These are phyloP conservation scores for Ophthalmotilapia sp. DNA, from an alignment of 2,113 vertebrate genomes.

Conservation along the genomic window DNA sequence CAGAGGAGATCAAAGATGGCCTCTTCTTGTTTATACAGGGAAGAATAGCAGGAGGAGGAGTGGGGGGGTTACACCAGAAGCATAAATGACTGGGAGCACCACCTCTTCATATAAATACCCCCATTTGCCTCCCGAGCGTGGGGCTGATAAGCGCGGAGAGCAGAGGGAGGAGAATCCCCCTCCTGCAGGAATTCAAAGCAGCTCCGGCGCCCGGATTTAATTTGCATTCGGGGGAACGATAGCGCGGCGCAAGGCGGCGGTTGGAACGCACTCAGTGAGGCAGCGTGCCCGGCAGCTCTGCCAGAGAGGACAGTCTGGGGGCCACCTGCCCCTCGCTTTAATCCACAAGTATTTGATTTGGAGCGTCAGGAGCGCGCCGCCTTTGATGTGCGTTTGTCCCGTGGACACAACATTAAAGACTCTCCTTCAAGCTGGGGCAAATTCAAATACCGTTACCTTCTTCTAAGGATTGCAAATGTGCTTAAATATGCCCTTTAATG, in stretches of 20 bases:
- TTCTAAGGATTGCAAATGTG: constrained; percentile 56
- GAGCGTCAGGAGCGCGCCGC: constrained; percentile 49
- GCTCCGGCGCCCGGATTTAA: constrained; percentile 43
- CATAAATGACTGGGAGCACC: constrained; percentile 45
- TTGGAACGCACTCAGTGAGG: constrained; percentile 37
- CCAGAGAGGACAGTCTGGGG: constrained; percentile 54
- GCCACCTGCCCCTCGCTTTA: constrained; percentile 56
- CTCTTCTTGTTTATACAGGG: constrained; percentile 20
- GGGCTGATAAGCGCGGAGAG: constrained; percentile 5
- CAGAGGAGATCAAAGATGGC: constrained; percentile 23
- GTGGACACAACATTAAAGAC: constrained; percentile 64
- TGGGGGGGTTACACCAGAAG: constrained; percentile 11
- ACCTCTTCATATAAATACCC: constrained; percentile 53
- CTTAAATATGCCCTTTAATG: constrained; percentile 67
- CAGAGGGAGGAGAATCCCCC: background rate
- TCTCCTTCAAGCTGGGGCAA: constrained; percentile 45
- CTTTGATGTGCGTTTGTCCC: constrained; percentile 67
- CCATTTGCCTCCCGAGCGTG: background rate
- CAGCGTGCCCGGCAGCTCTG: constrained; percentile 49
- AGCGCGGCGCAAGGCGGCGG: background rate
- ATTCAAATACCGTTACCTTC: constrained; percentile 60
- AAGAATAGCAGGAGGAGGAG: background rate
- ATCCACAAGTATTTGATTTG: constrained; percentile 53
- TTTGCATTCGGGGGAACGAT: constrained; percentile 50
- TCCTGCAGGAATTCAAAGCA: constrained; percentile 52